These are phyloP conservation scores for Gastrophysa polygoni DNA, from an alignment of 2,888 invertebrate genomes.

Conservation along the genomic window DNA sequence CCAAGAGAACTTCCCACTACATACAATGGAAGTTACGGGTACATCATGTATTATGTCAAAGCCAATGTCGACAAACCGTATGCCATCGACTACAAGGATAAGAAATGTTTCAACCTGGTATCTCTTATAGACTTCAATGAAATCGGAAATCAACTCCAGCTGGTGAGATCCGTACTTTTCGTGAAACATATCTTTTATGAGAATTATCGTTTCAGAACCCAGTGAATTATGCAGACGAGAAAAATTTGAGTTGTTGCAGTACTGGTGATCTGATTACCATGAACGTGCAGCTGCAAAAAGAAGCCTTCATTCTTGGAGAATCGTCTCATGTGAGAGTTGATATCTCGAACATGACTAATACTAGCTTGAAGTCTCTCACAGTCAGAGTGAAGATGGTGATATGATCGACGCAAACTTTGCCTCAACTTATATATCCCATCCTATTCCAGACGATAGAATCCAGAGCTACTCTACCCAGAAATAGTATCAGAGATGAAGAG, in stretches of 20 bases:
- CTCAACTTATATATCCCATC: constrained; percentile 47
- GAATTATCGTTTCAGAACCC: constrained; percentile 62
- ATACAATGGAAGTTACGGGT: constrained; percentile 74
- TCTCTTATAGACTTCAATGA: constrained; percentile 15
- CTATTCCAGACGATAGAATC: constrained; percentile 28
- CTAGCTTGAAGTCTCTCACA: constrained; percentile 67
- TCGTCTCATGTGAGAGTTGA: constrained; percentile 71
- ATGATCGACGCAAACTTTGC: neutral
- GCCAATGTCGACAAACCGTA: constrained; percentile 80
- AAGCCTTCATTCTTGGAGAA: constrained; percentile 81
- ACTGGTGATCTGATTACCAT: constrained; percentile 74
- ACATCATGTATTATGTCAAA: constrained; percentile 82
- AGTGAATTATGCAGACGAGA: constrained; percentile 71
- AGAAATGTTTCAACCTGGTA: neutral
- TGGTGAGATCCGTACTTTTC: constrained; percentile 4
- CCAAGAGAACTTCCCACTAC: constrained; percentile 79
- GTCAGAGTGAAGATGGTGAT: constrained; percentile 69
- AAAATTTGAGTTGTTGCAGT: constrained; percentile 80
- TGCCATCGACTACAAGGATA: constrained; percentile 68
- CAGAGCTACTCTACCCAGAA: constrained; percentile 27
- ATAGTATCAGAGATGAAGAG: constrained; percentile 22
- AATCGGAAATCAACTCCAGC: constrained; percentile 2
- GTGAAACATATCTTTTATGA: neutral
- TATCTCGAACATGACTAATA: constrained; percentile 77
- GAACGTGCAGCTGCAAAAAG: constrained; percentile 70